Evolutionary conservation across 2,113 vertebrate genomes (phyloP).

Genomic region (Microtus richardsoni): DNA sequence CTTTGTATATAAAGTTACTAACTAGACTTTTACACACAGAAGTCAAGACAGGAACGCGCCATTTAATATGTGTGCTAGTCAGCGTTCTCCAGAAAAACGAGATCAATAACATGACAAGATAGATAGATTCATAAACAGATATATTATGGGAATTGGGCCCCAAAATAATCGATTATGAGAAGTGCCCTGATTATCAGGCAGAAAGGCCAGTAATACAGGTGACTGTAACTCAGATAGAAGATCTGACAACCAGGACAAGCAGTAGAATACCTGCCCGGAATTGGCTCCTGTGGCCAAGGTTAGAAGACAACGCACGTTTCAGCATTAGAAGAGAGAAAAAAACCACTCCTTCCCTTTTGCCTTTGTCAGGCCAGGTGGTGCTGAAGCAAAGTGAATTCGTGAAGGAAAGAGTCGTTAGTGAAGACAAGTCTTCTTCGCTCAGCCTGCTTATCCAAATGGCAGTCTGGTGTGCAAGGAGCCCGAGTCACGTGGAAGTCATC

Average conservation of each 20-base stretch:
- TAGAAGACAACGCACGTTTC: not conserved
- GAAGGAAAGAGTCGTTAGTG: not conserved
- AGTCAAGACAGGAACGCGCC: not conserved
- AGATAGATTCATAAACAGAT: not conserved
- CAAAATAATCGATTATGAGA: not conserved
- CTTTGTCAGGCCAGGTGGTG: no score
- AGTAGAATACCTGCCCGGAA: not conserved
- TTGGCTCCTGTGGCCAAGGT: not conserved
- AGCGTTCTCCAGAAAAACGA: not conserved
- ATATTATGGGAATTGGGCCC: not conserved
- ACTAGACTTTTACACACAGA: slow-evolving; percentile 21
- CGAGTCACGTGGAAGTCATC: not conserved
- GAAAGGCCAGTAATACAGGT: not conserved
- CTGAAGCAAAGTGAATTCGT: not conserved
- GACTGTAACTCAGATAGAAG: not conserved
- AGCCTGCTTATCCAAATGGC: not conserved
- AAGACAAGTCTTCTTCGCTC: not conserved
- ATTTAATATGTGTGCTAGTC: not conserved
- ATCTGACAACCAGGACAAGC: not conserved
- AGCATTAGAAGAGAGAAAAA: not conserved
- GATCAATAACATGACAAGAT: not conserved
- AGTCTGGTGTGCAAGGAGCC: not conserved
- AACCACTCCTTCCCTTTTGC: not conserved
- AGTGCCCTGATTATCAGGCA: not conserved
- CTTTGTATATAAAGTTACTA: not conserved